Percentiles rank a stretch among this genome's conserved stretches.
These are phyloP conservation scores for Chanos chanos DNA, from an alignment of 2,797 vertebrate species.

Conservation along the genomic window DNA sequence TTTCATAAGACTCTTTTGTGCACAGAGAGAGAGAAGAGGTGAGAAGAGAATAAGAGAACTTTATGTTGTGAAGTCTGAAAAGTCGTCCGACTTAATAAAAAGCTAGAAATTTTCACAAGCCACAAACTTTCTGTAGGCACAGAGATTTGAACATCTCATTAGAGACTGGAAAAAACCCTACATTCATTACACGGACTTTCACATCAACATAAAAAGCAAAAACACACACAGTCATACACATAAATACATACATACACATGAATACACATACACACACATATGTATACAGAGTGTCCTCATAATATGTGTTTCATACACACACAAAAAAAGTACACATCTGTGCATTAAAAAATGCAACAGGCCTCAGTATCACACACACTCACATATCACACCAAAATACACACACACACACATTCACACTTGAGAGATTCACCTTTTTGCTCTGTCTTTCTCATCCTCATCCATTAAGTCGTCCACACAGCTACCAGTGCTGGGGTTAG, in stretches of 20 bases:
- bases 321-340: not conserved
- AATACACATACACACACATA: not conserved
- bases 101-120: no score
- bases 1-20: no score
- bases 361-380: not conserved
- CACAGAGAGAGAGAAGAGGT: no score
- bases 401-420: not conserved
- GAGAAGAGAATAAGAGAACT: no score
- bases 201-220: no score
- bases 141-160: no score
- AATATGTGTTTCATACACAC: not conserved
- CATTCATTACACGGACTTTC: no score
- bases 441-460: slow-evolving; percentile 80
- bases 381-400: not conserved
- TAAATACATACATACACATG: not conserved
- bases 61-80: no score
- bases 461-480: slow-evolving; percentile 86
- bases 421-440: slow-evolving; percentile 75
- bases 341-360: not conserved
- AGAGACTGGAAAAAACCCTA: no score
- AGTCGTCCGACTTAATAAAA: no score
- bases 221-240: not conserved
- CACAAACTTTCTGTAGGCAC: no score
- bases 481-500: slow-evolving; percentile 81
- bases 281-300: not conserved